These are phyloP conservation scores for Cryptophagus acutangulus DNA, from an alignment of 2,888 invertebrate genomes.

Conservation along the genomic window DNA sequence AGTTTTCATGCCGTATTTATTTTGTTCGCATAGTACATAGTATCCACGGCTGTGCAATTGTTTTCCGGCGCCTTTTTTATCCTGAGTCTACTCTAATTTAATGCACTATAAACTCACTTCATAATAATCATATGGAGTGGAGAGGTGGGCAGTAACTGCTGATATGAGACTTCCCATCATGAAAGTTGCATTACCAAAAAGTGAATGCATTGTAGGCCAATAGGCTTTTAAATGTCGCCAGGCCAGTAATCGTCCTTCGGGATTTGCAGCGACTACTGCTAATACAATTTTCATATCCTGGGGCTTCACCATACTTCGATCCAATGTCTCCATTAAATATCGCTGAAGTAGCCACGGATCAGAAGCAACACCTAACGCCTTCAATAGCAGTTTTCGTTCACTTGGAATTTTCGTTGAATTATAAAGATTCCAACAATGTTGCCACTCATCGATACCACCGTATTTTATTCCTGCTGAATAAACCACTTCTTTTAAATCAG, in stretches of 20 bases:
- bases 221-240: constrained; percentile 70
- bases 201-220: constrained; percentile 59
- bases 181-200: constrained; percentile 61
- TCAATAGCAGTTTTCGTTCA: constrained; percentile 65
- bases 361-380: constrained; percentile 64
- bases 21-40: too few species aligned
- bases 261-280: constrained; percentile 67
- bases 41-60: too few species aligned
- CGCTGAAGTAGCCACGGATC: constrained; percentile 80
- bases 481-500: constrained; percentile 71
- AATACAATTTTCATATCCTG: constrained; percentile 69
- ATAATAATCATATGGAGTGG: constrained; percentile 69
- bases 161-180: constrained; percentile 61
- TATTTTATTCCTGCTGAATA: constrained; percentile 64
- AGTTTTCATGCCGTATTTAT: too few species aligned
- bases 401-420: constrained; percentile 61
- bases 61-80: too few species aligned
- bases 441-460: constrained; percentile 70
- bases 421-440: constrained; percentile 69
- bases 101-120: constrained; percentile 51
- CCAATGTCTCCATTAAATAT: constrained; percentile 68
- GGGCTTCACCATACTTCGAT: constrained; percentile 63
- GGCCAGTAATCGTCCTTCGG: constrained; percentile 63
- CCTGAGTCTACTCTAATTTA: too few species aligned
- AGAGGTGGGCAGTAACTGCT: constrained; percentile 61